These are phyloP conservation scores for Acanthopagrus latus DNA, from an alignment of 2,797 vertebrate genomes.

Conservation along the genomic window DNA sequence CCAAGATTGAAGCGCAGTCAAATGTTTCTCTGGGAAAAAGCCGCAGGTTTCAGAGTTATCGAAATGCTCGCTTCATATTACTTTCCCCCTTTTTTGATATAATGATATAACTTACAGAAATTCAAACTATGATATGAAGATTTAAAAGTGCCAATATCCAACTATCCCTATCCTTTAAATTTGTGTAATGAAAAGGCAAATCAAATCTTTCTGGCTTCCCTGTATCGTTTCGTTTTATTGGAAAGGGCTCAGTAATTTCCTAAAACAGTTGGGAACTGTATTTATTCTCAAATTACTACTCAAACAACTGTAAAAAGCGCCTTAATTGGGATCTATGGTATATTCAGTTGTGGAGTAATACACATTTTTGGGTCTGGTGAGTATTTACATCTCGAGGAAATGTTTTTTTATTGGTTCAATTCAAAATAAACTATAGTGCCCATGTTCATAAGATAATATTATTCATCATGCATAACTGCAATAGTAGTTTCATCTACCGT, in stretches of 20 bases:
- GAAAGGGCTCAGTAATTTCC: background rate
- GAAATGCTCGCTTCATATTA: background rate
- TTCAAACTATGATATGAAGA: background rate
- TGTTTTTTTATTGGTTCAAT: background rate
- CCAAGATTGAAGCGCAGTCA: conserved; percentile 13
- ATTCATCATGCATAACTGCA: background rate
- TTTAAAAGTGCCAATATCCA: background rate
- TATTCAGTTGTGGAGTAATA: no score
- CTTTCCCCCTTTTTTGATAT: background rate
- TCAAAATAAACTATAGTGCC: background rate
- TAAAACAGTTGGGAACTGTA: background rate
- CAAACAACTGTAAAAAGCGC: no score
- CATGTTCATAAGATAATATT: background rate
- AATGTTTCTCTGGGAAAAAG: conserved; percentile 38
- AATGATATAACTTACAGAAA: background rate
- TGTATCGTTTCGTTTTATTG: background rate
- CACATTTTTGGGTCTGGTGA: background rate
- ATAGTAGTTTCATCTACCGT: background rate
- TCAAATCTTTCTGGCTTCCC: background rate
- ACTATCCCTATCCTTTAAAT: background rate
- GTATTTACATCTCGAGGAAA: background rate
- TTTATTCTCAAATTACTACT: background rate
- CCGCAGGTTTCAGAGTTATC: background rate
- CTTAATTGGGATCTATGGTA: background rate
- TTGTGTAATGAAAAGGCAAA: background rate